Evolutionary conservation across 2,113 vertebrate genomes (phyloP).

Genomic region (Lepisosteus osseus): DNA sequence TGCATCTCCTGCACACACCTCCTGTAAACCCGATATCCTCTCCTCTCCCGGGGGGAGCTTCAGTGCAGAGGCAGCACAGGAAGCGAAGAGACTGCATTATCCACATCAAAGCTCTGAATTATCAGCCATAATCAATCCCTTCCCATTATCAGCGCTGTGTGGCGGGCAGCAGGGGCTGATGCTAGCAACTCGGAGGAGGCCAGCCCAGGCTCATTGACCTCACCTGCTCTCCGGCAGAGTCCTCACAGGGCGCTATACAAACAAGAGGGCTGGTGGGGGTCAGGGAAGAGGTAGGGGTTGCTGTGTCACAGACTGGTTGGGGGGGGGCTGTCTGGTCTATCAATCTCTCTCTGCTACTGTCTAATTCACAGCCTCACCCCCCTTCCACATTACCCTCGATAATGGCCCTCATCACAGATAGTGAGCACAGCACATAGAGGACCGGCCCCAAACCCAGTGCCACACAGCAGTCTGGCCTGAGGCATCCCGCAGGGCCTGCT

Average conservation of each 20-base stretch:
- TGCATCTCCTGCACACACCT: slow-evolving; percentile 20
- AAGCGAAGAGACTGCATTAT: slow-evolving; percentile 70
- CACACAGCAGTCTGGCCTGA: no score
- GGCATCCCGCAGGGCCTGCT: no score
- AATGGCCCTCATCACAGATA: no score
- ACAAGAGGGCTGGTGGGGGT: slow-evolving; percentile 9
- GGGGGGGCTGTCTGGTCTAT: no score
- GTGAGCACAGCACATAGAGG: no score
- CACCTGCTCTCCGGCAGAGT: neutral
- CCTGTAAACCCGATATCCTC: slow-evolving; percentile 61
- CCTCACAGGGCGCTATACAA: slow-evolving; percentile 4
- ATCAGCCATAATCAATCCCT: slow-evolving; percentile 71
- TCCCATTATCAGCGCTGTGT: slow-evolving; percentile 55
- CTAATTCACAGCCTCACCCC: no score
- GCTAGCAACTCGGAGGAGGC: neutral
- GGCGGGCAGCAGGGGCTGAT: slow-evolving; percentile 20
- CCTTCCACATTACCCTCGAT: no score
- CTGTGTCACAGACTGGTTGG: no score
- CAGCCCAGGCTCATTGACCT: slow-evolving; percentile 24
- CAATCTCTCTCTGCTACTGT: no score
- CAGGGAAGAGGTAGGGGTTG: neutral
- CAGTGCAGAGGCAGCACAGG: slow-evolving; percentile 61
- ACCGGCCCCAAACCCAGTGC: no score
- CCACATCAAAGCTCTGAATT: slow-evolving; percentile 69
- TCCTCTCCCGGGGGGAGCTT: slow-evolving; percentile 54